These are phyloP conservation scores for Pantherophis vulpinus DNA, from an alignment of 2,797 vertebrate species.

Conservation along the genomic window DNA sequence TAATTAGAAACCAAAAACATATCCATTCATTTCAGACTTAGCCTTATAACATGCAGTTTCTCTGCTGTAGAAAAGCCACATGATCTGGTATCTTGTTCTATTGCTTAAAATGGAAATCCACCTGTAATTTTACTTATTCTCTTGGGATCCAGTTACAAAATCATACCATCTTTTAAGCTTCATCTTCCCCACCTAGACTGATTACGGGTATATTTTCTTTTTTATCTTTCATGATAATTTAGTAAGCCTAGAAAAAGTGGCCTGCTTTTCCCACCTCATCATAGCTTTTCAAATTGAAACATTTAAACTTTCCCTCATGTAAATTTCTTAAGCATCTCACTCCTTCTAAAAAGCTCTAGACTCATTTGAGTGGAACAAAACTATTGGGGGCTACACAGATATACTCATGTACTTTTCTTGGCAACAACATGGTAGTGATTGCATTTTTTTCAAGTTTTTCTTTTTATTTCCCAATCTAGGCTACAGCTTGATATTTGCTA, in stretches of 20 bases:
- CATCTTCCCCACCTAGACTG: background rate
- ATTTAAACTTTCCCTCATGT: background rate
- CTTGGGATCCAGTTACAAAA: background rate
- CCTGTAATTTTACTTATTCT: background rate
- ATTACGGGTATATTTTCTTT: background rate
- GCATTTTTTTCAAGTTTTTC: background rate
- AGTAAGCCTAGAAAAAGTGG: background rate
- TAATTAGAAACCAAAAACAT: background rate
- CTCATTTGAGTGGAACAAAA: background rate
- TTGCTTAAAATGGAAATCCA: background rate
- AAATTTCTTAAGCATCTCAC: background rate
- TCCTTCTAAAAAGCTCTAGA: background rate
- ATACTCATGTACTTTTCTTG: background rate
- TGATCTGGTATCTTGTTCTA: background rate
- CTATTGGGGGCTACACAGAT: background rate
- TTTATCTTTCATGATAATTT: background rate
- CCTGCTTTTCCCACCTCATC: background rate
- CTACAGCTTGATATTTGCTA: background rate
- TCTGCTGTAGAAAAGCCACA: background rate
- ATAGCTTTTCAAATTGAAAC: background rate
- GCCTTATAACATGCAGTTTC: background rate
- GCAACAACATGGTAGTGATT: background rate
- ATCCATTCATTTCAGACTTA: background rate
- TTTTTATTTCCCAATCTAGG: background rate
- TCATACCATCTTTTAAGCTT: background rate